A percentile compares a stretch with the other conserved stretches of the same genome.
These are phyloP conservation scores for Gadus chalcogrammus DNA, from an alignment of 2,113 vertebrate species.

Conservation along the genomic window DNA sequence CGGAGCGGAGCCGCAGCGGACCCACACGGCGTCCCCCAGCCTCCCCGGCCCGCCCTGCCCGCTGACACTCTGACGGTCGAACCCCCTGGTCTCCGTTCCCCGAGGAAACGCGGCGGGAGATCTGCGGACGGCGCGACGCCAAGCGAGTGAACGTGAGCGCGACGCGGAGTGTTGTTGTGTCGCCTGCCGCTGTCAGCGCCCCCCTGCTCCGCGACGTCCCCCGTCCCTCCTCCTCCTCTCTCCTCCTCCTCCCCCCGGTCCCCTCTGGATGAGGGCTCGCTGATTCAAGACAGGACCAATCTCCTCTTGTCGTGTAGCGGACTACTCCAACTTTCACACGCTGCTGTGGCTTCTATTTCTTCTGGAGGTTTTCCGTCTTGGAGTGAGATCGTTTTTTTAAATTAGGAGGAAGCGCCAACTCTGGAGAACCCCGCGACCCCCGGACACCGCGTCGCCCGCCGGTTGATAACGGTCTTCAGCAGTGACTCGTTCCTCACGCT, in stretches of 20 bases:
- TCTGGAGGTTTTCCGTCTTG: neutral
- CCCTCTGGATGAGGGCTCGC: too few relatives aligned
- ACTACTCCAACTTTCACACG: conserved; percentile 5
- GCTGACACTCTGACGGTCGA: conserved; percentile 65
- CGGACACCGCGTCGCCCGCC: conserved; percentile 31
- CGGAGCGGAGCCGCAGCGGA: conserved; percentile 47
- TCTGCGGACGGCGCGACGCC: conserved; percentile 62
- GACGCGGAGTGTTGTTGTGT: neutral
- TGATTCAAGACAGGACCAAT: neutral
- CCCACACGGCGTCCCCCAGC: conserved; percentile 44
- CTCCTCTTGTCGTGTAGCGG: neutral
- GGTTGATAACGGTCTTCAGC: conserved; percentile 61
- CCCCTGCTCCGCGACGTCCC: conserved; percentile 30
- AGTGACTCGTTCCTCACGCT: conserved; percentile 53
- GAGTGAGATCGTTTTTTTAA: conserved; percentile 41
- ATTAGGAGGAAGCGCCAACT: conserved; percentile 65
- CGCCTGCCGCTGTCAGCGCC: too few relatives aligned
- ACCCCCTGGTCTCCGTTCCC: conserved; percentile 32
- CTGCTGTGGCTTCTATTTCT: conserved; percentile 34
- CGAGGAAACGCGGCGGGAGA: conserved; percentile 61
- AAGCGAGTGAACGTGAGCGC: conserved; percentile 78
- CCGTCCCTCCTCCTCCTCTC: conserved; percentile 36
- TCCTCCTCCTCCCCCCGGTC: neutral
- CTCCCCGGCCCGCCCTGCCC: conserved; percentile 52
- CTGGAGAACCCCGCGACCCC: conserved; percentile 54